These are phyloP conservation scores for Augochlorella aurata DNA, from an alignment of 2,888 invertebrate genomes.

Conservation along the genomic window DNA sequence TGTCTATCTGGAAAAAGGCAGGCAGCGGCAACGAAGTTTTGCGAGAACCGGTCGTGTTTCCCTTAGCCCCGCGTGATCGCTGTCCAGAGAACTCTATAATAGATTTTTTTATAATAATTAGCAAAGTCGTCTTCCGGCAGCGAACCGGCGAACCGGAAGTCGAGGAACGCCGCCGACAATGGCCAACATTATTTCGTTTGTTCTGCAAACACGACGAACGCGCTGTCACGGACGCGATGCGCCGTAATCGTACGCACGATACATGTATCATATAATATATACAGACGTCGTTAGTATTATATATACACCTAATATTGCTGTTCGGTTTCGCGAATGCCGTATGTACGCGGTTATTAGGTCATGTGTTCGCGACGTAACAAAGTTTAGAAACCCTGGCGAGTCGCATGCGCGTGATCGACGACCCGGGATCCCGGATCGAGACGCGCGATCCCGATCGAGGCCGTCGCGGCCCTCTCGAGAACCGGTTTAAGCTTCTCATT, in stretches of 20 bases:
- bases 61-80: background rate
- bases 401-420: slow-evolving; percentile 2
- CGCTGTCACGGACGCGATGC: slow-evolving; percentile 57
- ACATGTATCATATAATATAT: slow-evolving; percentile 58
- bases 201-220: slow-evolving; percentile 26
- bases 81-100: background rate
- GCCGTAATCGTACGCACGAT: slow-evolving; percentile 26
- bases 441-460: background rate
- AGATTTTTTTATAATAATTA: no score
- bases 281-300: slow-evolving; percentile 71
- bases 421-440: background rate
- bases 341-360: slow-evolving; percentile 64
- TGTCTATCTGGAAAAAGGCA: slow-evolving; percentile 39
- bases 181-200: background rate
- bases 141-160: slow-evolving; percentile 6
- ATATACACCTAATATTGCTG: slow-evolving; percentile 81
- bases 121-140: background rate
- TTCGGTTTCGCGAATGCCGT: slow-evolving; percentile 77
- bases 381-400: slow-evolving; percentile 31
- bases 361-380: slow-evolving; percentile 52
- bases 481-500: no score
- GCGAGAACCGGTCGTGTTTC: slow-evolving; percentile 16
- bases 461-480: background rate
- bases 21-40: slow-evolving; percentile 39
- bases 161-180: slow-evolving; percentile 16